Base-by-base conservation (phyloP, 2,888 invertebrate genomes). In the Exocentrus adspersus region DNA sequence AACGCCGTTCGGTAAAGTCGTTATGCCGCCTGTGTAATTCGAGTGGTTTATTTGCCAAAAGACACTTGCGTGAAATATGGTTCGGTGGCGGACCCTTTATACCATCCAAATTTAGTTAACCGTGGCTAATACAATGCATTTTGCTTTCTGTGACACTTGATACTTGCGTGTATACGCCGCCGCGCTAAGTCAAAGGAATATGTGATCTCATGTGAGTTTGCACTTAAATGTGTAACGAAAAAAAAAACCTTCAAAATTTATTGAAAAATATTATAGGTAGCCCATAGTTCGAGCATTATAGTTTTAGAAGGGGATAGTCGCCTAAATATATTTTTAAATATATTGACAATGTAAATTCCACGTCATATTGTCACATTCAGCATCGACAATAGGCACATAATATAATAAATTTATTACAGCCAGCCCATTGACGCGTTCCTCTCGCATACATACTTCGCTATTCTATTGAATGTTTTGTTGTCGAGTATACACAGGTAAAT, bases 61-160 rank as follows among this genome's bases (percentile, higher is more conserved):
- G 20, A 17, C 7, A 17, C 19, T 17, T 17, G 43, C 20, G 43
- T 43, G 20, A 20, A 43, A 43, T 17, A 51, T n/a, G n/a, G 17
- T 20, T 20, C n/a, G 7, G 51, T 37, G 51, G 51, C 51, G 12
- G n/a, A 10, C 19, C n/a, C 51, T 51, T 51, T 51, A 20, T 32
- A 43, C 0, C 1, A 7, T 16, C 10, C 1, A 48, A 51, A 12
- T 20, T 30, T 37, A 37, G n/a, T 19, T 51, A 37, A n/a, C 51
- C 51, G 20, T 51, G 17, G 6, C 51, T 37, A 37, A 51, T 37
- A 32, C 51, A 51, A 50, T 30, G 32, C 51, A 51, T 51, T 37
- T 51, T 37, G 12, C n/a, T 17, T 19, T 20, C 51, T 51, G 30
- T 14, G 51, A 51, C 17, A 51, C 37, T 51, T n/a, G 51, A 51